Evolutionary conservation across 2,113 vertebrate genomes (phyloP), one percentile per base, ranked within the genome.

Genomic region (Lepisosteus osseus): DNA sequence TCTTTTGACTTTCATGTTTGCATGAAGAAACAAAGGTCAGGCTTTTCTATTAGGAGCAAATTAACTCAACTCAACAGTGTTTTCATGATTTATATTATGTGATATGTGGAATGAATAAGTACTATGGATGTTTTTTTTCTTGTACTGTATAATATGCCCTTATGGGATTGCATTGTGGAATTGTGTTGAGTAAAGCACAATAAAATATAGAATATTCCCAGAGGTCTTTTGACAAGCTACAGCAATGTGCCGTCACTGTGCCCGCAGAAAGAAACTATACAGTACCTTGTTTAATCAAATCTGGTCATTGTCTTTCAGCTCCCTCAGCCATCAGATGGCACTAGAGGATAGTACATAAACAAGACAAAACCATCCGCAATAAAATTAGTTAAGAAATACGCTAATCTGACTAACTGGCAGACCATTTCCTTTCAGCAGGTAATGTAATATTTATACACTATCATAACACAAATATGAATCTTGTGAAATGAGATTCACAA

Each of bases 291-390:
- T 59, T 59, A 59, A 59, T n/a, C 57, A 13, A 59, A 59, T 2
- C 12, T 59, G 57, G 57, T 5, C n/a, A 59, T 59, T 65, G 62
- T 65, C n/a, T 41, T 65, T 4, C 13, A 17, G 11, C 66, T 11
- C 0, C 2, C 2, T 0, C 0, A 69, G 72, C 91, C 93, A 93
- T 89, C 64, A 89, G 93, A 84, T 91, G 93, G 93, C 93, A 91
- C 84, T 87, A 73, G 15, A 84, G 29, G 84, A 88, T 85, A 70
- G 79, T 43, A 43, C 41, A 40, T 70, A 74, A 72, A 71, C 2
- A 73, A 57, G 9, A 68, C 55, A 44, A 47, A 29, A 72, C 47
- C 47, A 65, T 17, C 29, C 5, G 7, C 12, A n/a, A 42, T 45
- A 29, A 11, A 8, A 54, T 67, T 66, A 72, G 63, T 54, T 14